These are phyloP conservation scores for Troilus luridus DNA, from an alignment of 2,888 invertebrate species.

Conservation along the genomic window DNA sequence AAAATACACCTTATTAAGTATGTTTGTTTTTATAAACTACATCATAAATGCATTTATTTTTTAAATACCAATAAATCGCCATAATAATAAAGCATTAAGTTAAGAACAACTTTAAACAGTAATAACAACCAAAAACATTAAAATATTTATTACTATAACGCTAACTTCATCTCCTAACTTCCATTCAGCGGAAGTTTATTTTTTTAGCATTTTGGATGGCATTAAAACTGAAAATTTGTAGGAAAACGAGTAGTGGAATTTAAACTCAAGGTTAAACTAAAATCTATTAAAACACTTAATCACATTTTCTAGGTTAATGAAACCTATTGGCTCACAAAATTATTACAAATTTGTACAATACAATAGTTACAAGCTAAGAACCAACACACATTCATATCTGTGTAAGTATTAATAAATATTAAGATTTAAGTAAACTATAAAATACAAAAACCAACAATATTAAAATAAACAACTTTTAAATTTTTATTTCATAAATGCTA, in stretches of 20 bases:
- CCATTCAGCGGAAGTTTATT: background rate
- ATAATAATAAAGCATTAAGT: background rate
- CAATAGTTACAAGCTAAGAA: background rate
- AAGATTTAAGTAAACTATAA: slow-evolving; percentile 6
- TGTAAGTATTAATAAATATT: background rate
- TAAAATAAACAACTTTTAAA: background rate
- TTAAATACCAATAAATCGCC: background rate
- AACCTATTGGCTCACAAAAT: background rate
- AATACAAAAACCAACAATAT: slow-evolving; percentile 5
- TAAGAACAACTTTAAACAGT: background rate
- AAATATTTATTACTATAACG: background rate
- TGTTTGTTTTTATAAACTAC: too few relatives aligned
- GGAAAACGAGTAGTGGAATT: background rate
- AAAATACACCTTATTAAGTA: too few relatives aligned
- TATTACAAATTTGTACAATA: background rate
- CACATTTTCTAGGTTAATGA: background rate
- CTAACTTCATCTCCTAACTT: background rate
- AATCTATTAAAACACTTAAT: background rate
- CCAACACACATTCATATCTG: background rate
- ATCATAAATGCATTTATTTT: background rate
- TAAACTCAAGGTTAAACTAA: background rate
- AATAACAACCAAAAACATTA: background rate
- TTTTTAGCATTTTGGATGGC: background rate
- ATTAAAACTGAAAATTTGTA: background rate
- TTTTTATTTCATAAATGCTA: background rate